Percentiles rank a stretch among this genome's conserved stretches.
Evolutionary conservation across 2,797 vertebrate genomes (phyloP).

Genomic region (Amblyraja radiata): DNA sequence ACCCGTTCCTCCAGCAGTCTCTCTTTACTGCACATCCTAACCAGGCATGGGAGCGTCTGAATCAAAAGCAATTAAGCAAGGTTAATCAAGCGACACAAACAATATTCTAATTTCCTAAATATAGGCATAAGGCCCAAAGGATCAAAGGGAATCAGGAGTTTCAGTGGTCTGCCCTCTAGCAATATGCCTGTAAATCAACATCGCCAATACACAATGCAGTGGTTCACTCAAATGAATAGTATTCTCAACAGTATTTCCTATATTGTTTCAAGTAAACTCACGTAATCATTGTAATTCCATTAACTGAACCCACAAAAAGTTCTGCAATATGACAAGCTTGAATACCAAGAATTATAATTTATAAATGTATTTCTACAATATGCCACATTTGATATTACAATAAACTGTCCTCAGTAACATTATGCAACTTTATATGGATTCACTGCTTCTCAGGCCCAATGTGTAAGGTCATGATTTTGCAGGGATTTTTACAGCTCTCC

Average conservation of each 20-base stretch:
- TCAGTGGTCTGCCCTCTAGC: background rate
- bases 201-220: background rate
- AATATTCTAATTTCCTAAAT: background rate
- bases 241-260: background rate
- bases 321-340: background rate
- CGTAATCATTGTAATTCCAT: background rate
- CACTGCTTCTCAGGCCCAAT: too few species aligned
- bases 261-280: background rate
- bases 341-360: background rate
- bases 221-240: background rate
- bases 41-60: slow-evolving; percentile 90
- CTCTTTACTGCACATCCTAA: slow-evolving; percentile 97
- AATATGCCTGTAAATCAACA: background rate
- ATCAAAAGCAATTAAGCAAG: background rate
- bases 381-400: background rate
- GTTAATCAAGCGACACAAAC: background rate
- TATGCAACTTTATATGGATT: too few species aligned
- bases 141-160: too few species aligned
- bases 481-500: background rate
- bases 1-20: slow-evolving; percentile 88
- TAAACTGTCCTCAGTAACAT: background rate
- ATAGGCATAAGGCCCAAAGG: background rate
- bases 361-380: too few species aligned
- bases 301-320: background rate
- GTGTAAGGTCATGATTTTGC: background rate